These are phyloP conservation scores for Ostrea denselamellosa DNA, from an alignment of 1,140 invertebrate species.

Conservation along the genomic window DNA sequence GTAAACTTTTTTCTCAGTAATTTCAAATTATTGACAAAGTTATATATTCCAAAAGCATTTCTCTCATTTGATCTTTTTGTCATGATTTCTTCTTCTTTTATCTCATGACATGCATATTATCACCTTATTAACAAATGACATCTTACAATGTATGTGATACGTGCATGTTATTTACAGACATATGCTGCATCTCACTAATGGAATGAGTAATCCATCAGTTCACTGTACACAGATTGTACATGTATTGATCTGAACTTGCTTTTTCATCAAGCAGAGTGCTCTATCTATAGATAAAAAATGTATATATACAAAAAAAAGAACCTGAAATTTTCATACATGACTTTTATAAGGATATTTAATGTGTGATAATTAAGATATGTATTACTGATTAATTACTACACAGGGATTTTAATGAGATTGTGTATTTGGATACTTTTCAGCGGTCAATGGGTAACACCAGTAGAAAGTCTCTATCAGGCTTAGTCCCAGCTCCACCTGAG, in stretches of 20 bases:
- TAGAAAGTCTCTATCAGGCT: not conserved
- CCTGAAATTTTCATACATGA: not conserved
- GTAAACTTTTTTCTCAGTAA: too few relatives aligned
- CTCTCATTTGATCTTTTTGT: too few relatives aligned
- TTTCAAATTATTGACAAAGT: too few relatives aligned
- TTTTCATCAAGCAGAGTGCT: constrained; percentile 11
- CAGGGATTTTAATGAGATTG: not conserved
- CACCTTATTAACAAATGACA: too few relatives aligned
- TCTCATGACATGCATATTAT: too few relatives aligned
- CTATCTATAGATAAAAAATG: not conserved
- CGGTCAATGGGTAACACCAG: constrained; percentile 33
- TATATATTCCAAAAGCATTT: too few relatives aligned
- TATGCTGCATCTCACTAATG: not conserved
- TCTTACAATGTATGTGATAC: too few relatives aligned
- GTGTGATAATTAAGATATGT: not conserved
- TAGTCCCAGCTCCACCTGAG: not conserved
- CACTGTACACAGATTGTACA: not conserved
- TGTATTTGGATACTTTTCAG: not conserved
- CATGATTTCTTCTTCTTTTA: too few relatives aligned
- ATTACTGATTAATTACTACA: constrained; percentile 4
- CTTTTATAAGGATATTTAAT: not conserved
- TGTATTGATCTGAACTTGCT: not conserved
- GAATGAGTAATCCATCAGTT: not conserved
- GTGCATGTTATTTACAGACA: too few relatives aligned
- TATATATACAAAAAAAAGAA: not conserved